A percentile compares a stretch with the other conserved stretches of the same genome.
phyloP scores from a whole-genome alignment of 2,113 vertebrate species.

The Pelecanoides urinatrix region DNA sequence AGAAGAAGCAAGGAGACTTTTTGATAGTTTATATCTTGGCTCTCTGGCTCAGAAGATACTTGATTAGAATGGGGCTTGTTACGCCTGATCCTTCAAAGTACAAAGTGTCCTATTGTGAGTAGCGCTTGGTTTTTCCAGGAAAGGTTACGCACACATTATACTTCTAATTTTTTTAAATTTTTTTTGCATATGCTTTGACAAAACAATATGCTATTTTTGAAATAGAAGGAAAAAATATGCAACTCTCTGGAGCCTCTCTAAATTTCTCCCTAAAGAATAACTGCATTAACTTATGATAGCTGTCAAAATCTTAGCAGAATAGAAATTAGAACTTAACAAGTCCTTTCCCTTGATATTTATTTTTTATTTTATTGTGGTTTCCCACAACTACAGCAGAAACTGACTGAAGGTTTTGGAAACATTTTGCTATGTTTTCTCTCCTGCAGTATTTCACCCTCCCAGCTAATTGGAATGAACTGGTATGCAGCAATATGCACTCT shows the following conservation, averaged over 20 bases:
- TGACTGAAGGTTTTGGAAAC: not conserved
- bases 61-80: not conserved
- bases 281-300: not conserved
- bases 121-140: not conserved
- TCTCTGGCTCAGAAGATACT: not conserved
- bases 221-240: not conserved
- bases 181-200: not conserved
- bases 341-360: not conserved
- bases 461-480: not conserved
- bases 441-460: not conserved
- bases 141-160: not conserved
- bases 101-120: not conserved
- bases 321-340: not conserved
- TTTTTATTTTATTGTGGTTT: not conserved
- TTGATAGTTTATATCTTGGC: not conserved
- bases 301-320: not conserved
- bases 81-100: not conserved
- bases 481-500: not conserved
- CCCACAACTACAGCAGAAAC: not conserved
- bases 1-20: not conserved
- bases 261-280: not conserved
- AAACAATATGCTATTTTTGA: not conserved
- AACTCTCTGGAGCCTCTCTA: not conserved
- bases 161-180: not conserved
- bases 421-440: not conserved